A percentile compares a stretch with the other conserved stretches of the same genome.
phyloP scores from a whole-genome alignment of 2,113 vertebrate species.

The Varanus salvator region DNA sequence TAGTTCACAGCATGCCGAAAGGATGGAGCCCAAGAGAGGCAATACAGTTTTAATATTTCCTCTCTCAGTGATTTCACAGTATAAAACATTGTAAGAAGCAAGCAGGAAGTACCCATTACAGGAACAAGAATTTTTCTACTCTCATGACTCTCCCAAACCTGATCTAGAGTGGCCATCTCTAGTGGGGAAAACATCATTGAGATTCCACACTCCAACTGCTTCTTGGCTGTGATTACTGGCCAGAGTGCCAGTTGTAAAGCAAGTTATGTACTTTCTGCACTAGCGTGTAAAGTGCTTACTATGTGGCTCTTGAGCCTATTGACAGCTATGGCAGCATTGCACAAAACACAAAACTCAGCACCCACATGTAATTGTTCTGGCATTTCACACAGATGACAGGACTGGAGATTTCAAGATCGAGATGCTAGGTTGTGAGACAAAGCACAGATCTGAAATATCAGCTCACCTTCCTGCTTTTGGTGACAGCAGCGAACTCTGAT shows the following conservation, averaged over 20 bases:
- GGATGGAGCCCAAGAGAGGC: not conserved
- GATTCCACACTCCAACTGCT: not conserved
- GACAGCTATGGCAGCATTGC: not conserved
- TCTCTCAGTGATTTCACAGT: not conserved
- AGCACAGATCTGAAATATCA: not conserved
- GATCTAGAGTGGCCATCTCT: conserved; percentile 33
- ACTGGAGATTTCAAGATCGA: not conserved
- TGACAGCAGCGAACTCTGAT: not conserved
- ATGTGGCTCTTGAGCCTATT: not conserved
- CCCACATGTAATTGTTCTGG: not conserved
- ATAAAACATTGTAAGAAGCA: not conserved
- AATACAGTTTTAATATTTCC: not conserved
- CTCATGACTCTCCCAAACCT: not conserved
- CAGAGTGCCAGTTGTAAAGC: conserved; percentile 44
- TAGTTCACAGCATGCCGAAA: conserved; percentile 40
- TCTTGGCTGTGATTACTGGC: conserved; percentile 42
- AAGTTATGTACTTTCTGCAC: conserved; percentile 25
- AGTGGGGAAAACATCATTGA: conserved; percentile 9
- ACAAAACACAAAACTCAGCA: not conserved
- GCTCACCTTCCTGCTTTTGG: not conserved
- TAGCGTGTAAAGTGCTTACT: conserved; percentile 14
- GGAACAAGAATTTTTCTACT: conserved; percentile 12
- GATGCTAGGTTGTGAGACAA: not conserved
- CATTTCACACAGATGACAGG: not conserved
- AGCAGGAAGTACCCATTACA: not conserved